Evolutionary conservation across 1,140 invertebrate species (phyloP), one percentile per base, ranked within the genome.

Genomic region (Drosophila equinoxialis): DNA sequence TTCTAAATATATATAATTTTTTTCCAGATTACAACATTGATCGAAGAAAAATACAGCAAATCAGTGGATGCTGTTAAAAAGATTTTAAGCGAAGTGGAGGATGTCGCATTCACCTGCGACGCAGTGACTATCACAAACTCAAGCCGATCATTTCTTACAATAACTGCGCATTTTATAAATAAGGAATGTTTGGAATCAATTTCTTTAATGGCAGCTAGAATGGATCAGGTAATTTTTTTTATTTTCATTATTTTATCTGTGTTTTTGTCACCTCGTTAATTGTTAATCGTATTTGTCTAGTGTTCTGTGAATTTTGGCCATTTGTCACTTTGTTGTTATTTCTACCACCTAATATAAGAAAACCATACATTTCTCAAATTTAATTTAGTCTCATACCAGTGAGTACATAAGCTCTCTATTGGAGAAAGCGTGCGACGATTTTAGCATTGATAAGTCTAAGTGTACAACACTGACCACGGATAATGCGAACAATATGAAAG

Each of bases 71-170:
- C 3, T 37, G 37, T 42, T 57, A 58, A 41, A 41, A n/a, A 64
- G 5, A 23, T 65, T 57, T 65, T 57, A 8, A 42, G 13, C 41
- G 42, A 57, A 42, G 67, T 69, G 37, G 14, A 63, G 33, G 23
- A 69, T 51, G 60, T 64, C 3, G 62, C 62, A 14, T 65, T 65
- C 45, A 71, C 68, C 62, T 65, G 62, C 11, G 57, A 71, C 13
- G 68, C 62, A n/a, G 62, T 71, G 0, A 65, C 68, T n/a, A 60
- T 71, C 5, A 48, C 42, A 41, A 71, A 71, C 33, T 71, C 68
- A 13, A 71, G n/a, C 33, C 68, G 55, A 33, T 59, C 61, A 3
- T 64, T 70, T 39, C 61, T 70, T 2, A 69, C 48, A 17, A 55
- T 68, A 23, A 64, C 68, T 23, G 61, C 68, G 6, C 60, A 69